phyloP scores from a whole-genome alignment of 2,888 invertebrate genomes.

The Escarpia spicata region DNA sequence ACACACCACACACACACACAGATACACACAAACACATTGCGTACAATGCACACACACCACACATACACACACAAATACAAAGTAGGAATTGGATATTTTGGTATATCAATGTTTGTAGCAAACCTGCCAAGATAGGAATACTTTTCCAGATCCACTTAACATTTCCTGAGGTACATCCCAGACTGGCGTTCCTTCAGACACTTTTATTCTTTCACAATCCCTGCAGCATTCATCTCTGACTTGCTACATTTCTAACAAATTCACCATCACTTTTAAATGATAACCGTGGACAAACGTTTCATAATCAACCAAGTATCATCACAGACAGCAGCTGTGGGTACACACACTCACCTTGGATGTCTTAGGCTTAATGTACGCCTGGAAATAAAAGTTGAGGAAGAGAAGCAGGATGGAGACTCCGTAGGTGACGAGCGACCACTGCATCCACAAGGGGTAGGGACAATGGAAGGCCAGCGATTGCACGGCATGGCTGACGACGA shows the following conservation, averaged over 20 bases:
- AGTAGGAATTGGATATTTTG: too few relatives aligned
- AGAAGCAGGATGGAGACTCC: constrained; percentile 60
- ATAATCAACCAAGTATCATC: not conserved
- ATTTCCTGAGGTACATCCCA: too few relatives aligned
- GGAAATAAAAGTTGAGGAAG: constrained; percentile 66
- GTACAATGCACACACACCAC: too few relatives aligned
- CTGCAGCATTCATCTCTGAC: not conserved
- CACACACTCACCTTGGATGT: constrained; percentile 19
- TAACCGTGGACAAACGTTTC: not conserved
- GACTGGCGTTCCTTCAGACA: too few relatives aligned
- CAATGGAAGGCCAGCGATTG: constrained; percentile 86
- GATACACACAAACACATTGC: too few relatives aligned
- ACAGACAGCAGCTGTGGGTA: not conserved
- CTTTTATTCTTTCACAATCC: not conserved
- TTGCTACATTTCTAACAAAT: not conserved
- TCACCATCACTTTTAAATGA: not conserved
- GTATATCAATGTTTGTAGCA: too few relatives aligned
- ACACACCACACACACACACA: too few relatives aligned
- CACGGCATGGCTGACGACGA: constrained; percentile 83
- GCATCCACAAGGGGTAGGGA: constrained; percentile 78
- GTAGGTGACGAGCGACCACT: constrained; percentile 63
- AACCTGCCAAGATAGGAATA: too few relatives aligned
- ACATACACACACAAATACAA: too few relatives aligned
- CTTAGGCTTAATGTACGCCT: constrained; percentile 60
- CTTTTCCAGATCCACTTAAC: too few relatives aligned